These are phyloP conservation scores for Podarcis siculus DNA, from an alignment of 2,797 vertebrate genomes.

Conservation along the genomic window DNA sequence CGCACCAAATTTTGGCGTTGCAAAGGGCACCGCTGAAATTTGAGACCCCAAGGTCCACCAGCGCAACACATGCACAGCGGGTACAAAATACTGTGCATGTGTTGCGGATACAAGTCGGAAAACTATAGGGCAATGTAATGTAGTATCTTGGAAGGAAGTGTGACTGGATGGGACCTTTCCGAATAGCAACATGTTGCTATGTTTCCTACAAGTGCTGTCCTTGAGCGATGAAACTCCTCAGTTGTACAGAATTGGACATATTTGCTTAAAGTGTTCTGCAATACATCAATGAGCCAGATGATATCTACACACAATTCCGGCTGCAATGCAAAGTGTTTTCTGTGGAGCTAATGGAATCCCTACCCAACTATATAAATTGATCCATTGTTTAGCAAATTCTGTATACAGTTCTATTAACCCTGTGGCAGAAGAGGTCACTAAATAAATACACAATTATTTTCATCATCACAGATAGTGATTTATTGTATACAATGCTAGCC, in stretches of 20 bases:
- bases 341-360: neutral
- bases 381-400: slow-evolving; percentile 17
- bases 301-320: neutral
- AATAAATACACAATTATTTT: slow-evolving; percentile 20
- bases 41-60: too few species aligned
- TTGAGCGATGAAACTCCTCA: neutral
- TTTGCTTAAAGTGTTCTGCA: neutral
- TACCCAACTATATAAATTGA: neutral
- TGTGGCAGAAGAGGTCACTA: neutral
- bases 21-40: too few species aligned
- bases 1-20: too few species aligned
- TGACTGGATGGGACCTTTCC: neutral
- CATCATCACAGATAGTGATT: slow-evolving; percentile 9
- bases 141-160: neutral
- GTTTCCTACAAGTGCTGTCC: neutral
- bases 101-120: neutral
- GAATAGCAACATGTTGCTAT: too few species aligned
- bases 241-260: neutral
- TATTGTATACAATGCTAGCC: neutral
- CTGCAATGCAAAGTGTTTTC: neutral
- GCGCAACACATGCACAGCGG: too few species aligned
- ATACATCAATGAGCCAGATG: neutral
- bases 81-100: too few species aligned
- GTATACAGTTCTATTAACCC: slow-evolving; percentile 9
- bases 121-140: neutral